phyloP scores from a whole-genome alignment of 2,113 vertebrate genomes.

The Eleginops maclovinus region DNA sequence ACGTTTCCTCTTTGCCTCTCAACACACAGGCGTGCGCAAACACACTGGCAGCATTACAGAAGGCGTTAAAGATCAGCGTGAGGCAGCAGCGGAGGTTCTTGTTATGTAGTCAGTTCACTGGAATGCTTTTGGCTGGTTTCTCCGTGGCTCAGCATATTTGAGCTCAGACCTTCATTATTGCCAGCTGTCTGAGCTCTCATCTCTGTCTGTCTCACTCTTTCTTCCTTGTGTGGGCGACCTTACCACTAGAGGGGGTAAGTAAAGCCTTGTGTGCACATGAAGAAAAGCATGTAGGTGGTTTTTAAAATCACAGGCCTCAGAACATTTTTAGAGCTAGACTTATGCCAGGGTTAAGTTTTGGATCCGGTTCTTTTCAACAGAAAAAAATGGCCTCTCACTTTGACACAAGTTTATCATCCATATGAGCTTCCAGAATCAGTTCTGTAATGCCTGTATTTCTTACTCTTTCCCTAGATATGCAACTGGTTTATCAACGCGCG shows the following conservation, averaged over 20 bases:
- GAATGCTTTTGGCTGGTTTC: constrained; percentile 73
- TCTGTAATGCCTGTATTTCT: neutral
- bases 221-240: constrained; percentile 30
- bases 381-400: too few species aligned
- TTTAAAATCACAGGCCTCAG: constrained; percentile 9
- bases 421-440: neutral
- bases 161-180: constrained; percentile 77
- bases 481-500: constrained; percentile 99
- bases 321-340: constrained; percentile 5
- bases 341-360: neutral
- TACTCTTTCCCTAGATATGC: constrained; percentile 87
- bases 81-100: constrained; percentile 56
- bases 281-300: constrained; percentile 24
- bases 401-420: neutral
- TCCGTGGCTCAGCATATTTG: constrained; percentile 78
- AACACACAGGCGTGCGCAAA: constrained; percentile 16
- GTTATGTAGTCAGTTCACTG: constrained; percentile 73
- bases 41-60: constrained; percentile 32
- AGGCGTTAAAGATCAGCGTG: constrained; percentile 48
- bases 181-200: constrained; percentile 76
- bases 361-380: neutral
- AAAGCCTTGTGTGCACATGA: neutral
- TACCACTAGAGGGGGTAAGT: constrained; percentile 68
- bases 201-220: constrained; percentile 22
- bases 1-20: constrained; percentile 50